Conservation (phyloP, 2,113 vertebrate species). For the Caracal caracal region DNA sequence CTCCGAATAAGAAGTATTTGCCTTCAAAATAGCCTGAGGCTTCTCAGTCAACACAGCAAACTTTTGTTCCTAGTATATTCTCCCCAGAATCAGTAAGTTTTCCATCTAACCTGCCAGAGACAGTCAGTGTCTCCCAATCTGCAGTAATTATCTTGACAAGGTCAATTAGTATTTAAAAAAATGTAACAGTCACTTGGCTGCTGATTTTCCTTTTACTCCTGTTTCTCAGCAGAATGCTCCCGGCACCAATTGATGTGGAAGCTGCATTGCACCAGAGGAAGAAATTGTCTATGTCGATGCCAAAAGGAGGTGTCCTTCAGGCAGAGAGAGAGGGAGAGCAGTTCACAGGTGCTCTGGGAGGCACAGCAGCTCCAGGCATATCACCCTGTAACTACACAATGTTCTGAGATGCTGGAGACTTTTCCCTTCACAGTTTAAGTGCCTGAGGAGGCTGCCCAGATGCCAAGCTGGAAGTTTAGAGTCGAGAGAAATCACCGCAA, state of each 20-base stretch:
- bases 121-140: constrained; percentile 78
- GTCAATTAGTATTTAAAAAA: constrained; percentile 85
- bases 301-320: constrained; percentile 76
- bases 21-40: constrained; percentile 72
- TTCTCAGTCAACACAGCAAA: constrained; percentile 66
- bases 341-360: constrained; percentile 68
- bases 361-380: constrained; percentile 26
- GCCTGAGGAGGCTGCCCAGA: constrained; percentile 55
- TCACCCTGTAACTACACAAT: not conserved
- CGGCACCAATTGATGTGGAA: constrained; percentile 77
- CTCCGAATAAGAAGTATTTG: constrained; percentile 63
- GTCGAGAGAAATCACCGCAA: constrained; percentile 36
- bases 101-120: constrained; percentile 76
- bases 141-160: constrained; percentile 87
- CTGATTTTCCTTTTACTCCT: constrained; percentile 79
- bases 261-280: constrained; percentile 83
- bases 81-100: constrained; percentile 75
- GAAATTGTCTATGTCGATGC: constrained; percentile 69
- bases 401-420: not conserved
- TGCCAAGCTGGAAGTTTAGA: constrained; percentile 52
- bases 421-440: constrained; percentile 14
- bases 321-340: not conserved
- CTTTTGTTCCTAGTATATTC: constrained; percentile 69
- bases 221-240: constrained; percentile 82
- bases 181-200: constrained; percentile 79